These are phyloP conservation scores for Parasteatoda lunata DNA, from an alignment of 2,888 invertebrate species.

Conservation along the genomic window DNA sequence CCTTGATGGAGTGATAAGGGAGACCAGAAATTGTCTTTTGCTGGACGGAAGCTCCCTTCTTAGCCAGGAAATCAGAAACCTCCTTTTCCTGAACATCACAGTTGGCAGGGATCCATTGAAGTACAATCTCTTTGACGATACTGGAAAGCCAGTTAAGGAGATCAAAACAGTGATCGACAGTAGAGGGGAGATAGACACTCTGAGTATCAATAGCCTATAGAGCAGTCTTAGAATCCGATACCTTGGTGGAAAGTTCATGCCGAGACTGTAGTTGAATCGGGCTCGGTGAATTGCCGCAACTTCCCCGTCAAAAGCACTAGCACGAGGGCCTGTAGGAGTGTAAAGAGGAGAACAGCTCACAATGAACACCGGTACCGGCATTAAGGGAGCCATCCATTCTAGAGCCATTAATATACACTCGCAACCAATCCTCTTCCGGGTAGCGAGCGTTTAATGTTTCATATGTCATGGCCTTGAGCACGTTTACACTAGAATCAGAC, in stretches of 20 bases:
- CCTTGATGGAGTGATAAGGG: not conserved
- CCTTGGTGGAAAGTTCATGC: not conserved
- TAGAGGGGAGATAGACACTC: not conserved
- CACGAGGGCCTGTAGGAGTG: not conserved
- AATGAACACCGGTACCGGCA: not conserved
- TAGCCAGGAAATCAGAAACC: not conserved
- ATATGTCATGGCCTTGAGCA: not conserved
- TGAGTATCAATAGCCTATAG: constrained; percentile 6
- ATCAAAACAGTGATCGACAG: constrained; percentile 12
- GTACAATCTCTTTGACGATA: not conserved
- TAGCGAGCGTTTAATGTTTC: constrained; percentile 6
- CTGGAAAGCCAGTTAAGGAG: constrained; percentile 7
- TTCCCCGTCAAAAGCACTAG: constrained; percentile 16
- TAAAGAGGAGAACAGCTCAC: not conserved
- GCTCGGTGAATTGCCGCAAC: not conserved
- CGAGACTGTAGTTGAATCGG: not conserved
- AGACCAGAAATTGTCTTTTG: not conserved
- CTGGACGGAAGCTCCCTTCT: not conserved
- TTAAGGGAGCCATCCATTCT: constrained; percentile 1
- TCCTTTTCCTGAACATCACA: not conserved
- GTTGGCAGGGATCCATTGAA: not conserved
- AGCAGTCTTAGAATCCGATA: constrained; percentile 2
- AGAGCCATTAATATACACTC: constrained; percentile 10
- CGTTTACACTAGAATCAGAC: not conserved
- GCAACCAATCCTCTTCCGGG: constrained; percentile 4